phyloP scores from a whole-genome alignment of 2,888 invertebrate species.

The Ornithoptera priamus region DNA sequence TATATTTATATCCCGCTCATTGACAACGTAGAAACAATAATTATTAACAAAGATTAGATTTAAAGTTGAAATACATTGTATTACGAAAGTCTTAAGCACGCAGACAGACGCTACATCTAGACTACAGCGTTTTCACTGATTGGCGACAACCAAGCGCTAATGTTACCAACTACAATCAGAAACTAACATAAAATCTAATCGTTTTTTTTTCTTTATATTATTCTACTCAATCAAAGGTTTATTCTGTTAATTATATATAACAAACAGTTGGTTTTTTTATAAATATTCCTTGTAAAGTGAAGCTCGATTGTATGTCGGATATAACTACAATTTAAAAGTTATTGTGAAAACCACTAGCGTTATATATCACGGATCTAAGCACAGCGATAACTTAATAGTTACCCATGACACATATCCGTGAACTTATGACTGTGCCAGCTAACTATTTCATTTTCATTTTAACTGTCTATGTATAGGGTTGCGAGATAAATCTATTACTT shows the following conservation, averaged over 20 bases:
- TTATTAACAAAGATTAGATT: constrained; percentile 32
- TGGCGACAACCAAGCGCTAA: too few species aligned
- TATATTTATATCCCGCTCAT: constrained; percentile 35
- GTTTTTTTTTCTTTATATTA: too few species aligned
- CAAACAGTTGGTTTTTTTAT: too few species aligned
- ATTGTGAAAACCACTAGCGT: not conserved
- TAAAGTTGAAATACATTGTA: constrained; percentile 1
- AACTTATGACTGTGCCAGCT: constrained; percentile 18
- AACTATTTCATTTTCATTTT: constrained; percentile 24
- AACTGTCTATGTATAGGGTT: constrained; percentile 17
- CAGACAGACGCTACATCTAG: too few species aligned
- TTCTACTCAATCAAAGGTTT: too few species aligned
- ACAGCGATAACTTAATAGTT: constrained; percentile 8
- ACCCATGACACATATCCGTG: constrained; percentile 28
- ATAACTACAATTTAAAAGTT: not conserved
- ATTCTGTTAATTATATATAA: too few species aligned
- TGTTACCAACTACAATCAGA: too few species aligned
- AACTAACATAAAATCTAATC: too few species aligned
- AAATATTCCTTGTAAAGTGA: too few species aligned
- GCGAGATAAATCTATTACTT: not conserved
- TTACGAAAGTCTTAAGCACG: not conserved
- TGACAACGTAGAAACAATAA: constrained; percentile 29
- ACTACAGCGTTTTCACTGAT: too few species aligned
- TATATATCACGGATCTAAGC: constrained; percentile 19
- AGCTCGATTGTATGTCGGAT: too few species aligned